Evolutionary conservation across 2,888 invertebrate genomes (phyloP).

Genomic region (Galerucella nymphaeae): DNA sequence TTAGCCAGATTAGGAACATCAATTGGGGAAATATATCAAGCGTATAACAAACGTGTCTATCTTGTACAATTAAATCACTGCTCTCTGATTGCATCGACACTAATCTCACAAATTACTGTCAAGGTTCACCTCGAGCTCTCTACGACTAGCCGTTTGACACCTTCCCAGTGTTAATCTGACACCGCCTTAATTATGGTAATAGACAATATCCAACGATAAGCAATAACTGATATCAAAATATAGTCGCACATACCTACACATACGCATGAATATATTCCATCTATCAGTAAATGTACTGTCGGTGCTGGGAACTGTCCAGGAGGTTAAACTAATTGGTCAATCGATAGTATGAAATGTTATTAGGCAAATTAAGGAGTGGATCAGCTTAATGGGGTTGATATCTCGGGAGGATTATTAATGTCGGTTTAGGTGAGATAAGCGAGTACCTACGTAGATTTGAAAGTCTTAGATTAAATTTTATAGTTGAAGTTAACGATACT

Average conservation of each 20-base stretch:
- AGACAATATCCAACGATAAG: conserved; percentile 34
- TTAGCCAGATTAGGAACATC: background rate
- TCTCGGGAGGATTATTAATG: background rate
- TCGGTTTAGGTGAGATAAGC: background rate
- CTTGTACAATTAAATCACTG: conserved; percentile 8
- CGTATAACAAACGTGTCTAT: background rate
- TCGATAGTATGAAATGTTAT: conserved; percentile 12
- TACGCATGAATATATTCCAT: conserved; percentile 8
- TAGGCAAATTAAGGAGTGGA: conserved; percentile 17
- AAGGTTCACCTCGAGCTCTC: conserved; percentile 11
- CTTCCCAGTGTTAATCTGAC: conserved; percentile 25
- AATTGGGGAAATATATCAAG: conserved; percentile 3
- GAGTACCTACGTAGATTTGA: background rate
- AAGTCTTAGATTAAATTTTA: background rate
- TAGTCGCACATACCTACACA: background rate
- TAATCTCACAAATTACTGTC: conserved; percentile 17
- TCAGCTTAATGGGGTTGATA: conserved; percentile 7
- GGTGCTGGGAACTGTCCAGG: conserved; percentile 4
- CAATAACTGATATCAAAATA: conserved; percentile 32
- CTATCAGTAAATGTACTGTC: conserved; percentile 14
- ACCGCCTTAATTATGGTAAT: conserved; percentile 33
- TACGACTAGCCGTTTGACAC: conserved; percentile 3
- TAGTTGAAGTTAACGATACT: too few relatives aligned
- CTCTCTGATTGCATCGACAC: background rate
- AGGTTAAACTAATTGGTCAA: conserved; percentile 25